Evolutionary conservation across 2,888 invertebrate genomes (phyloP).

Genomic region (Papilio elwesi): DNA sequence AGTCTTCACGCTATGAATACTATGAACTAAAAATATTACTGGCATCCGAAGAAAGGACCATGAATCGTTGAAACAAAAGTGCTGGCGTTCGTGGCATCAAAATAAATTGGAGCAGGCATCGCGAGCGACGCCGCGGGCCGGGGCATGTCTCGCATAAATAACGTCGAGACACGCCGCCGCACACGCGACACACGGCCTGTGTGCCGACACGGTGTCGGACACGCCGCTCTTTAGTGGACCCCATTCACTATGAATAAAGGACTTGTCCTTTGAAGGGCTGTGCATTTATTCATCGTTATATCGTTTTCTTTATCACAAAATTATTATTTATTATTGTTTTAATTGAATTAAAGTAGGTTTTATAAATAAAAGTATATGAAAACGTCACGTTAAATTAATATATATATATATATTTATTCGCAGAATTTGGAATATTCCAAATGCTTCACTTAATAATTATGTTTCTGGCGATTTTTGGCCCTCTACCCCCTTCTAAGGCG

Average conservation of each 20-base stretch:
- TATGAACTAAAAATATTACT: not conserved
- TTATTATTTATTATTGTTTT: too few species aligned
- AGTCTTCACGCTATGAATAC: not conserved
- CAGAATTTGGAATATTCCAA: too few species aligned
- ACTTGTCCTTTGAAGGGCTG: conserved; percentile 47
- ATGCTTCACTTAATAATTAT: too few species aligned
- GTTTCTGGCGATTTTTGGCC: too few species aligned
- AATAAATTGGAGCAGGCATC: conserved; percentile 36
- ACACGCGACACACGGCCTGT: conserved; percentile 54
- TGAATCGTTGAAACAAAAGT: conserved; percentile 17
- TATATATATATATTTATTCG: too few species aligned
- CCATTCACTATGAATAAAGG: conserved; percentile 60
- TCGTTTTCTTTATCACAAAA: not conserved
- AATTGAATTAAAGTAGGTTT: too few species aligned
- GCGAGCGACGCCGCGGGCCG: conserved; percentile 34
- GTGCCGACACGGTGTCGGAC: conserved; percentile 67
- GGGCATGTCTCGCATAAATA: conserved; percentile 61
- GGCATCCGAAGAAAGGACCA: conserved; percentile 3
- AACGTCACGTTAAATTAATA: too few species aligned
- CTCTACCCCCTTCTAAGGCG: too few species aligned
- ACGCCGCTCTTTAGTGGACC: conserved; percentile 65
- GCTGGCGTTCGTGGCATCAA: conserved; percentile 1
- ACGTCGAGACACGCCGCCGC: conserved; percentile 53
- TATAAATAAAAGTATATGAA: too few species aligned
- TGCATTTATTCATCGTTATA: not conserved